These are phyloP conservation scores for Sisor rabdophorus DNA, from an alignment of 2,113 vertebrate species.

Conservation along the genomic window DNA sequence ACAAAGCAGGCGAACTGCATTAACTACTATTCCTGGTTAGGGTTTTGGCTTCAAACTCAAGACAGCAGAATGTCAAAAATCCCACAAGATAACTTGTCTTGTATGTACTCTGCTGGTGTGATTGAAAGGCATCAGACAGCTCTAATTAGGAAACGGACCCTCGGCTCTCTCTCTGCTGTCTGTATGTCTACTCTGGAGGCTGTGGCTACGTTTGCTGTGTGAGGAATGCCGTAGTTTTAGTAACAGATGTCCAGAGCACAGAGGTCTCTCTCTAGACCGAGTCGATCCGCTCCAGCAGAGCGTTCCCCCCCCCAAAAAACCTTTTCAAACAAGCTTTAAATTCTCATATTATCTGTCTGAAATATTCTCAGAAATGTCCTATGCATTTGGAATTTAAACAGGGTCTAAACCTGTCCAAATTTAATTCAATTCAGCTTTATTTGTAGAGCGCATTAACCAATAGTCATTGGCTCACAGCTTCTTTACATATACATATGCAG, in stretches of 20 bases:
- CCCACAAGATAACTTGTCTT: not conserved
- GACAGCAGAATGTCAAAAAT: conserved; percentile 21
- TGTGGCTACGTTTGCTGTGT: conserved; percentile 53
- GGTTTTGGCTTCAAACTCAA: not conserved
- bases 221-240: conserved; percentile 60
- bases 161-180: conserved; percentile 51
- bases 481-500: no score
- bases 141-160: conserved; percentile 35
- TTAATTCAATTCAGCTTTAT: no score
- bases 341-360: conserved; percentile 65
- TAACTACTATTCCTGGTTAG: conserved; percentile 34
- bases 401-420: not conserved
- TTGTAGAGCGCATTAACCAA: no score
- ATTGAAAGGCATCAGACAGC: conserved; percentile 12
- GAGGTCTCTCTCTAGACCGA: conserved; percentile 35
- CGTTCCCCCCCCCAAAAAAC: conserved; percentile 20
- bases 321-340: conserved; percentile 59
- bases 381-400: conserved; percentile 48
- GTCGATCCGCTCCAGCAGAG: not conserved
- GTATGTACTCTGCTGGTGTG: not conserved
- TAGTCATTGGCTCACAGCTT: no score
- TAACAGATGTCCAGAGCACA: conserved; percentile 55
- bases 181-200: conserved; percentile 38
- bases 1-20: conserved; percentile 46
- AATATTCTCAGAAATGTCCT: conserved; percentile 51